A percentile compares a stretch with the other conserved stretches of the same genome.
These are phyloP conservation scores for Passer montanus DNA, from an alignment of 2,113 vertebrate species.

Conservation along the genomic window DNA sequence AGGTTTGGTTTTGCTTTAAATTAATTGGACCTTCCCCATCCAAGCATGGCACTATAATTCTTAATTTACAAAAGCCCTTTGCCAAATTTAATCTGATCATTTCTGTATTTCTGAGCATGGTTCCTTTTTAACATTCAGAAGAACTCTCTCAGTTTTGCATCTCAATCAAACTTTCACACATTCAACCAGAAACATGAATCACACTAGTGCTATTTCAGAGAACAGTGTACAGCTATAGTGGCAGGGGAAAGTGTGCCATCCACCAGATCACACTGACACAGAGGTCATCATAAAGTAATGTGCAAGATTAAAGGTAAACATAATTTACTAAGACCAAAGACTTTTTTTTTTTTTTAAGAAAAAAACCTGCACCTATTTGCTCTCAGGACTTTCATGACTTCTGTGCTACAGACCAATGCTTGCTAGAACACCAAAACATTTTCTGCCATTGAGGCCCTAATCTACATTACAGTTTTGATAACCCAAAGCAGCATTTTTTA, in stretches of 20 bases:
- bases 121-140: conserved; percentile 49
- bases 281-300: background rate
- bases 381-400: background rate
- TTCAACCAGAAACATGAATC: conserved; percentile 56
- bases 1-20: background rate
- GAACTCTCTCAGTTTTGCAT: conserved; percentile 23
- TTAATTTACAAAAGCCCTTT: background rate
- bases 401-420: background rate
- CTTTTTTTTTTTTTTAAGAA: background rate
- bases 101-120: background rate
- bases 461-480: background rate
- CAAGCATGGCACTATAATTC: background rate
- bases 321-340: background rate
- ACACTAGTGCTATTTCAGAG: conserved; percentile 41
- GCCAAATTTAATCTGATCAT: background rate
- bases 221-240: background rate
- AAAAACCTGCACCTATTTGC: background rate
- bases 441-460: background rate
- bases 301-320: background rate
- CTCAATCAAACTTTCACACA: conserved; percentile 56
- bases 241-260: background rate
- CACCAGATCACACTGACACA: background rate
- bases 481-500: background rate
- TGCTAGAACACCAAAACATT: background rate
- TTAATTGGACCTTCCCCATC: background rate